These are phyloP conservation scores for Synergus laeviventris DNA, from an alignment of 2,888 invertebrate genomes.

Conservation along the genomic window DNA sequence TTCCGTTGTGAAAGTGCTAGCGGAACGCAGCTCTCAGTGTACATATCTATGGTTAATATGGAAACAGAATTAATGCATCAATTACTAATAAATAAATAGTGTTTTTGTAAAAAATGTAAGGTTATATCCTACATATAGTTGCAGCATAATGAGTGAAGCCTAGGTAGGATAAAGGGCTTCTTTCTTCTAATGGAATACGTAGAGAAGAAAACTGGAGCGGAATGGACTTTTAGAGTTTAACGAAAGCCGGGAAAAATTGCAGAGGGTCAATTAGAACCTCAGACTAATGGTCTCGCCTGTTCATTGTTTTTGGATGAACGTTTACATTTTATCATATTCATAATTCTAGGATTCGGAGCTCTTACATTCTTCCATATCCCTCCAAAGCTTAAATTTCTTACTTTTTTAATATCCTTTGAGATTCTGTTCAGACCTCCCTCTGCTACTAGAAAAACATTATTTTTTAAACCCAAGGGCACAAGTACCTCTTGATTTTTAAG, in stretches of 20 bases:
- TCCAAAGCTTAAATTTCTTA: not conserved
- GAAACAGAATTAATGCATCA: not conserved
- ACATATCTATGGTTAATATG: not conserved
- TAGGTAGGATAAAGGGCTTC: not conserved
- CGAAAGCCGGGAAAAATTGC: not conserved
- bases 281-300: not conserved
- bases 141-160: not conserved
- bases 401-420: not conserved
- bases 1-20: too few relatives aligned
- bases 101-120: not conserved
- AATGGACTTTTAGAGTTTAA: not conserved
- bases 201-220: not conserved
- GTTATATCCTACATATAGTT: not conserved
- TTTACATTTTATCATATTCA: not conserved
- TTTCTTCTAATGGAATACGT: not conserved
- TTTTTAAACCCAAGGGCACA: not conserved
- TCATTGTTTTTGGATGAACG: not conserved
- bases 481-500: not conserved
- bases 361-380: not conserved
- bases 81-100: not conserved
- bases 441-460: not conserved
- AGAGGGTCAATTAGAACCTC: not conserved
- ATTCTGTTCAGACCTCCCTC: not conserved
- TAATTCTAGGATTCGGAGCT: not conserved
- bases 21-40: too few relatives aligned